Base-by-base conservation (phyloP, 1,140 invertebrate species). In the Leptopilina boulardi region DNA sequence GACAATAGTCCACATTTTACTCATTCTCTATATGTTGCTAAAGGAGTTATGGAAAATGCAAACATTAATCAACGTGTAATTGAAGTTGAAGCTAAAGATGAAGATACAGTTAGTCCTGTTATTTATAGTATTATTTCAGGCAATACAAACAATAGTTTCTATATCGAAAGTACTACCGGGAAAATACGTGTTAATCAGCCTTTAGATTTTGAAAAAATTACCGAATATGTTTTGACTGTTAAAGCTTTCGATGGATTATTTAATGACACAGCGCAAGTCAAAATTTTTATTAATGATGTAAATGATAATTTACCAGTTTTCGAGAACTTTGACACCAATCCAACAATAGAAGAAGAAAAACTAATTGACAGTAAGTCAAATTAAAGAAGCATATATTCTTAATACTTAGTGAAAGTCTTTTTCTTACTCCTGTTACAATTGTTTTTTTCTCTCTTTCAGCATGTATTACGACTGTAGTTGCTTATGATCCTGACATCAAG, bases 241-340 rank as follows among this genome's bases (percentile, higher is more conserved):
- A 91, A 92, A 80, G 96, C 96, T 0, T 96, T 94, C 80, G 96
- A 98, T 84, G 96, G 96, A 3, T 89, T 94, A 15, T 96, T 93
- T 86, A 93, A 95, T 70, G 96, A 96, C 83, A 93, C 93, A 34
- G 94, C 96, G 0, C 93, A 92, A 72, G 96, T 98, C 0, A 92
- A 93, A 26, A 96, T 98, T 26, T 94, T 94, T 75, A 94, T 98
- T 59, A 93, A 93, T 77, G 96, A 97, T 85, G 93, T 97, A 3
- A 97, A 97, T 84, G 96, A 97, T 84, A 96, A 97, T 88, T 93
- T 93, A 0, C 96, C 96, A 0, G 92, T 94, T 0, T 97, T 98
- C 84, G 90, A 94, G 59, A 80, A 91, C 9, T 93, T 93, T 73
- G 89, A 94, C 0, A 93, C 92, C 71, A 95, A 94, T 73, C 94